Conservation (phyloP, 2,888 invertebrate genomes). For the Drosophila dives region DNA sequence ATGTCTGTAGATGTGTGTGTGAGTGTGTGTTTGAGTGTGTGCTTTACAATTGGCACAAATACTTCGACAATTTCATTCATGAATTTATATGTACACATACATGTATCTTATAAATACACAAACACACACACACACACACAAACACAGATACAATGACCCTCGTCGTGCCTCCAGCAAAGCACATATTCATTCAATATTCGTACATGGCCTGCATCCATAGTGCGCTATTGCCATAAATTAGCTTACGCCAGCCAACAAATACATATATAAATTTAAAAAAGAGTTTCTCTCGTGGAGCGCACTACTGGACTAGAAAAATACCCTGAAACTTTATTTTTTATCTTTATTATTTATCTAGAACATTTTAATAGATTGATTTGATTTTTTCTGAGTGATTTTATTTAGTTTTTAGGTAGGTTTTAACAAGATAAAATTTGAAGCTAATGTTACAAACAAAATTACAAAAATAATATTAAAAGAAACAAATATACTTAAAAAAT, state of each 20-base stretch:
- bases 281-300: neutral
- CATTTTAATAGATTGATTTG: neutral
- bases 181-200: slow-evolving; percentile 21
- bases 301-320: neutral
- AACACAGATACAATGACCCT: slow-evolving; percentile 64
- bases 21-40: slow-evolving; percentile 41
- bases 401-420: neutral
- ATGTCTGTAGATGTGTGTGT: slow-evolving; percentile 27
- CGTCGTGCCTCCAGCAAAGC: slow-evolving; percentile 17
- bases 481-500: neutral
- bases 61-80: slow-evolving; percentile 67
- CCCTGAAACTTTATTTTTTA: no score
- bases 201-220: slow-evolving; percentile 78
- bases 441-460: neutral
- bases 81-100: slow-evolving; percentile 63
- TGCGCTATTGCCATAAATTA: slow-evolving; percentile 74
- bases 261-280: slow-evolving; percentile 9
- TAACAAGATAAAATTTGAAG: neutral
- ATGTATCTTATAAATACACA: slow-evolving; percentile 54
- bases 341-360: no score
- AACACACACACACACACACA: slow-evolving; percentile 31
- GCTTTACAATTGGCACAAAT: slow-evolving; percentile 72
- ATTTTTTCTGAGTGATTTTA: neutral
- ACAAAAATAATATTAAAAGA: neutral
- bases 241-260: slow-evolving; percentile 35